phyloP scores from a whole-genome alignment of 2,888 invertebrate species.

The Microctonus brassicae region DNA sequence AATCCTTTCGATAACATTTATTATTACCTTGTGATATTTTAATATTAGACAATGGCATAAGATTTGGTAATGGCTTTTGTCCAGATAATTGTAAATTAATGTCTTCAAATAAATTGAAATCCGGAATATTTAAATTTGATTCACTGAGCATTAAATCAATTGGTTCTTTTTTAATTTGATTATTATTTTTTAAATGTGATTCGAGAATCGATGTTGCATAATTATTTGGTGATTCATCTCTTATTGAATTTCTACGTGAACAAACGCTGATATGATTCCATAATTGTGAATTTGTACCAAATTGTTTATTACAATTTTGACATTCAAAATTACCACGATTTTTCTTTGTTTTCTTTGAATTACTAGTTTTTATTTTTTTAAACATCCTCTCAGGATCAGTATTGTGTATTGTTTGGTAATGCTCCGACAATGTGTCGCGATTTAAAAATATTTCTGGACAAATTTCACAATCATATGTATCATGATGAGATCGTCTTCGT shows the following conservation, averaged over 20 bases:
- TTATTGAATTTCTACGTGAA: slow-evolving; percentile 44
- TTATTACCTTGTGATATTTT: slow-evolving; percentile 47
- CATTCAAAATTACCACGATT: slow-evolving; percentile 62
- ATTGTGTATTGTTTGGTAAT: slow-evolving; percentile 65
- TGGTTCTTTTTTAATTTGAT: slow-evolving; percentile 59
- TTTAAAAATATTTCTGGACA: slow-evolving; percentile 66
- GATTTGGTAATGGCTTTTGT: slow-evolving; percentile 64
- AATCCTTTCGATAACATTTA: slow-evolving; percentile 66
- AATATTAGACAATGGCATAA: slow-evolving; percentile 60
- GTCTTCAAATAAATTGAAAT: slow-evolving; percentile 67
- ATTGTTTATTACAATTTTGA: slow-evolving; percentile 63
- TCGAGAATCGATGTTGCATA: slow-evolving; percentile 59
- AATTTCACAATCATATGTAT: slow-evolving; percentile 65
- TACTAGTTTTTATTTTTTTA: slow-evolving; percentile 49
- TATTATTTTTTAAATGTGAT: slow-evolving; percentile 63
- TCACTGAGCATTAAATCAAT: slow-evolving; percentile 49
- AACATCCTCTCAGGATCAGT: slow-evolving; percentile 60
- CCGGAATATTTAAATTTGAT: slow-evolving; percentile 65
- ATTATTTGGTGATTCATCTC: slow-evolving; percentile 38
- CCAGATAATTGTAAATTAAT: slow-evolving; percentile 67
- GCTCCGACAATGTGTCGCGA: slow-evolving; percentile 58
- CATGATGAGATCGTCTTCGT: slow-evolving; percentile 53
- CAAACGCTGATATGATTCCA: slow-evolving; percentile 64
- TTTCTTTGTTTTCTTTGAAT: slow-evolving; percentile 48
- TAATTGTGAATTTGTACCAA: slow-evolving; percentile 61